phyloP scores from a whole-genome alignment of 2,797 vertebrate species.

The Sylvia borin region DNA sequence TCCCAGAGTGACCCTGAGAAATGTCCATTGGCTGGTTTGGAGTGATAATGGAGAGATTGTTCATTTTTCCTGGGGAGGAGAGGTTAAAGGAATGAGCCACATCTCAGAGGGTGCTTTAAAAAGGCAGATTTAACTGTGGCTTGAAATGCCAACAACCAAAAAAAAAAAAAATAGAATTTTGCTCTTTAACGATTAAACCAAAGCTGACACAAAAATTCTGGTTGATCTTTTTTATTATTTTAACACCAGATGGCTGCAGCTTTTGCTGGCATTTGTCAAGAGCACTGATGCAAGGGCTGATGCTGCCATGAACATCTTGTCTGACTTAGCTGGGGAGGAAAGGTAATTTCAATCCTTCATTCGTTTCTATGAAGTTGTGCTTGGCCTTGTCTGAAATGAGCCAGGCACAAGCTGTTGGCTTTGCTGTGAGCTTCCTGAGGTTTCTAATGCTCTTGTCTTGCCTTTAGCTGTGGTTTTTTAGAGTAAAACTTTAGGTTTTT shows the following conservation, averaged over 20 bases:
- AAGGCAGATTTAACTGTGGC: not conserved
- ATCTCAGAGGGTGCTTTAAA: not conserved
- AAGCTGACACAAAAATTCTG: not conserved
- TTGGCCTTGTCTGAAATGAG: not conserved
- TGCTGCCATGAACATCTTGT: constrained; percentile 77
- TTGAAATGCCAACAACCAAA: not conserved
- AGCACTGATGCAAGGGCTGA: constrained; percentile 63
- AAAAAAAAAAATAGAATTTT: not conserved
- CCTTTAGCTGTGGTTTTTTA: not conserved
- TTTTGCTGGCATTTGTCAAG: constrained; percentile 77
- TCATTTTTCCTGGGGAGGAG: not conserved
- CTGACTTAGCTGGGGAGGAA: constrained; percentile 78
- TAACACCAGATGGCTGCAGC: constrained; percentile 80
- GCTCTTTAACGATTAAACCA: not conserved
- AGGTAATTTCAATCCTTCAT: constrained; percentile 74
- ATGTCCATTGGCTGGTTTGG: not conserved
- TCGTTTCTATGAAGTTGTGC: fast-evolving
- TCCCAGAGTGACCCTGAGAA: not conserved
- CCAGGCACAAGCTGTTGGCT: not conserved
- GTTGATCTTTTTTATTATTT: not conserved
- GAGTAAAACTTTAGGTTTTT: not conserved
- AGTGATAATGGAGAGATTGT: not conserved
- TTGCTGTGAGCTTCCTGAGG: not conserved
- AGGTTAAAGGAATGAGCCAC: not conserved
- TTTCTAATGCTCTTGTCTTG: not conserved